Evolutionary conservation across 2,888 invertebrate genomes (phyloP).

Genomic region (Lasioglossum leucozonium): DNA sequence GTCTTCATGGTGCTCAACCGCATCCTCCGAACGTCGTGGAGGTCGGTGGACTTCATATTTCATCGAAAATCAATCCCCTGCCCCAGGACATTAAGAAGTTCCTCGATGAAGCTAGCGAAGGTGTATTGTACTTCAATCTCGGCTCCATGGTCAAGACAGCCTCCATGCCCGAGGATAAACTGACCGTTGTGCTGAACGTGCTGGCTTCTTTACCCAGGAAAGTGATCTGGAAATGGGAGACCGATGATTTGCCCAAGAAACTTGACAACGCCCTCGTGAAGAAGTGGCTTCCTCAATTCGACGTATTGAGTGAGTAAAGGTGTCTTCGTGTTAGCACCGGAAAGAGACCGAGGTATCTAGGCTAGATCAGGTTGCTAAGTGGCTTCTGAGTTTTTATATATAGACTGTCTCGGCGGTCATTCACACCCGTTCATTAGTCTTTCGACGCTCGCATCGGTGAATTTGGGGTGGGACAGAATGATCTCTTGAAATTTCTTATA

Average conservation of each 20-base stretch:
- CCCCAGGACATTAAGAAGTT: slow-evolving; percentile 87
- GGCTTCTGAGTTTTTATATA: no score
- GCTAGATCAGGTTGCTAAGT: neutral
- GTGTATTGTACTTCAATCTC: slow-evolving; percentile 91
- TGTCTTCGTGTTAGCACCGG: neutral
- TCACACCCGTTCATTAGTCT: neutral
- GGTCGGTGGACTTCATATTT: slow-evolving; percentile 79
- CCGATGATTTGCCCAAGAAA: slow-evolving; percentile 85
- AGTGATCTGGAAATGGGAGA: slow-evolving; percentile 90
- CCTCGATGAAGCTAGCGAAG: slow-evolving; percentile 88
- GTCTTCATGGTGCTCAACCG: slow-evolving; percentile 87
- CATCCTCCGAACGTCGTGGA: slow-evolving; percentile 87
- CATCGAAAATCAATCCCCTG: slow-evolving; percentile 82
- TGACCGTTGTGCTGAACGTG: slow-evolving; percentile 87
- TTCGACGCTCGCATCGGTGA: no score
- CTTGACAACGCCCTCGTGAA: slow-evolving; percentile 88
- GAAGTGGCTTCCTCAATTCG: slow-evolving; percentile 92
- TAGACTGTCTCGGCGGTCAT: neutral
- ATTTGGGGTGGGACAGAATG: no score
- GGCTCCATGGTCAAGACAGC: slow-evolving; percentile 90
- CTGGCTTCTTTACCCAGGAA: slow-evolving; percentile 88
- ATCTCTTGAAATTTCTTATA: no score
- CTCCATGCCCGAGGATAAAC: slow-evolving; percentile 87
- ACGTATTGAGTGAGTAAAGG: slow-evolving; percentile 89
- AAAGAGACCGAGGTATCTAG: neutral